A percentile compares a stretch with the other conserved stretches of the same genome.
Evolutionary conservation across 2,797 vertebrate genomes (phyloP).

Genomic region (Cyprinodon diabolis): DNA sequence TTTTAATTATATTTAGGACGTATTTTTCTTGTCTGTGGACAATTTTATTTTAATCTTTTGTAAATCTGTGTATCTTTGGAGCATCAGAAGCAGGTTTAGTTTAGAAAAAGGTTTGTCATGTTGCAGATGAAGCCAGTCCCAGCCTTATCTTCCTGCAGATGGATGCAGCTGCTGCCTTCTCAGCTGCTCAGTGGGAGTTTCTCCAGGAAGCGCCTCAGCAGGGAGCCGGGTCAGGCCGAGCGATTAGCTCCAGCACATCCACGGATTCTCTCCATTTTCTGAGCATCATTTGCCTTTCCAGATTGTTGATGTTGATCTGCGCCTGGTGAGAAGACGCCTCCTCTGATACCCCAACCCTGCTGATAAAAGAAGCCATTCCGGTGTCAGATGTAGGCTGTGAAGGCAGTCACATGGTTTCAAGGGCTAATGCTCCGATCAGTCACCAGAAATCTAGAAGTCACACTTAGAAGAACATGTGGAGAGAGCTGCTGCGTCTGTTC

Average conservation of each 20-base stretch:
- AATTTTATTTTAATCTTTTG: too few relatives aligned
- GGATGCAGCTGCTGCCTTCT: slow-evolving; percentile 59
- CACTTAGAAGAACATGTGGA: slow-evolving; percentile 27
- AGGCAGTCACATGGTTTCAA: slow-evolving; percentile 1
- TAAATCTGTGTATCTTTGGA: neutral
- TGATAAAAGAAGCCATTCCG: slow-evolving; percentile 33
- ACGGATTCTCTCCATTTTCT: slow-evolving; percentile 18
- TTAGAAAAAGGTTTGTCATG: neutral
- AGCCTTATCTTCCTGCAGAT: slow-evolving; percentile 8
- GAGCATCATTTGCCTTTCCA: slow-evolving; percentile 32
- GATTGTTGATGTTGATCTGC: slow-evolving; percentile 24
- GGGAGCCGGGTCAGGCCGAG: slow-evolving; percentile 15
- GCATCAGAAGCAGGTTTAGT: neutral
- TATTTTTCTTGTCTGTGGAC: neutral
- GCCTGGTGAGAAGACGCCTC: slow-evolving; percentile 27
- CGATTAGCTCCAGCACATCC: slow-evolving; percentile 27
- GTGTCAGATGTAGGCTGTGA: slow-evolving; percentile 4
- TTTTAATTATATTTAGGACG: neutral
- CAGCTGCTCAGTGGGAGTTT: slow-evolving; percentile 51
- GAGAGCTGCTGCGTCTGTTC: slow-evolving; percentile 6
- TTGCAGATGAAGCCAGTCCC: neutral
- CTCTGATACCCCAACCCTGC: slow-evolving; percentile 17
- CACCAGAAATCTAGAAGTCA: slow-evolving; percentile 33
- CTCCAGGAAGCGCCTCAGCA: slow-evolving; percentile 38
- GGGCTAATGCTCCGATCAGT: slow-evolving; percentile 10